These are phyloP conservation scores for Rhinogobio ventralis DNA, from an alignment of 2,797 vertebrate genomes.

Conservation along the genomic window DNA sequence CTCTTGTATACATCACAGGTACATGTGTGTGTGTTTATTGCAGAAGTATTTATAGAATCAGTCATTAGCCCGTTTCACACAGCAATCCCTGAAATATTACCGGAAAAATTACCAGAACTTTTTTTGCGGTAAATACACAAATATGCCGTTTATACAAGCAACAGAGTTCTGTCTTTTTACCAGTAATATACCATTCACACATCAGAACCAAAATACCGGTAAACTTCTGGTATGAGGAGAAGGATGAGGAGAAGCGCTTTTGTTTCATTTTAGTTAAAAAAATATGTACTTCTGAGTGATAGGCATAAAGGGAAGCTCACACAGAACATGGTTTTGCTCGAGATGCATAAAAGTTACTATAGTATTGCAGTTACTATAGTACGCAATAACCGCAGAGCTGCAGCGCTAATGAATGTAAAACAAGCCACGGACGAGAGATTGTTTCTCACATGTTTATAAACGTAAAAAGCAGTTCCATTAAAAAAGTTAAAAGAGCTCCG, in stretches of 20 bases:
- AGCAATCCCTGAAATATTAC: neutral
- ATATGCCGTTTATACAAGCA: no score
- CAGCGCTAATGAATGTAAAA: neutral
- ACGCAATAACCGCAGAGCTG: neutral
- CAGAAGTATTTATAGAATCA: conserved; percentile 43
- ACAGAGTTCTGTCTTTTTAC: no score
- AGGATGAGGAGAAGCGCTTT: neutral
- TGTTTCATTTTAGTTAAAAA: neutral
- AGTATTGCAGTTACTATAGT: neutral
- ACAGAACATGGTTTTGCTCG: neutral
- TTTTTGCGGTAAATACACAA: neutral
- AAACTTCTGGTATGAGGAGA: neutral
- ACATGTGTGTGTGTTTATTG: conserved; percentile 60
- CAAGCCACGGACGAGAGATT: neutral
- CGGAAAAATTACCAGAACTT: neutral
- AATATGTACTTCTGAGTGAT: neutral
- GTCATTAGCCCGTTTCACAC: conserved; percentile 15
- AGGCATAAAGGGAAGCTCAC: neutral
- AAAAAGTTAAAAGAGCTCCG: neutral
- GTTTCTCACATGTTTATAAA: neutral
- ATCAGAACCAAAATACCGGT: neutral
- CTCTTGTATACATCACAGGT: conserved; percentile 80
- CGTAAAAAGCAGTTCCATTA: neutral
- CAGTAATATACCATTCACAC: no score
- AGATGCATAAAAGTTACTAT: neutral